These are phyloP conservation scores for Actinemys pallida DNA, from an alignment of 2,113 vertebrate genomes.

Conservation along the genomic window DNA sequence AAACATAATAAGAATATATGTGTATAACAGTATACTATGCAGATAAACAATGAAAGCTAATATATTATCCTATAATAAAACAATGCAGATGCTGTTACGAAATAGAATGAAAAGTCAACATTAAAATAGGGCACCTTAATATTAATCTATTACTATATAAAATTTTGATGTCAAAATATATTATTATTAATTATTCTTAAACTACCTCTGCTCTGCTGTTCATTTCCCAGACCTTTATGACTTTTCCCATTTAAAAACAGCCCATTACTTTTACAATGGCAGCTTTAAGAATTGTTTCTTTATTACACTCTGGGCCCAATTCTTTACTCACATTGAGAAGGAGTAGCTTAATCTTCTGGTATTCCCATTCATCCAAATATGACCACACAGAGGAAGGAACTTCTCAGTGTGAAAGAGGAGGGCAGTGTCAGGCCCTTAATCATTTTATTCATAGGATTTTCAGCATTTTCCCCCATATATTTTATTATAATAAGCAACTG, in stretches of 20 bases:
- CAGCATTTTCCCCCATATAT: background rate
- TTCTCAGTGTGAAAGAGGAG: background rate
- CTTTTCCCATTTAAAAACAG: background rate
- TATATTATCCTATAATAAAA: background rate
- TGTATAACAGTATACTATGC: background rate
- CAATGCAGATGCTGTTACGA: background rate
- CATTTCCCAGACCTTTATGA: background rate
- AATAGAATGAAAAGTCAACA: slow-evolving; percentile 1
- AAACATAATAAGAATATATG: background rate
- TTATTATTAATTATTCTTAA: slow-evolving; percentile 22
- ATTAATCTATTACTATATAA: background rate
- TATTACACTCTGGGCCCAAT: background rate
- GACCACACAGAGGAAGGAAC: background rate
- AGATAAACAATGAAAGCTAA: background rate
- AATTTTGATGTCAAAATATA: background rate
- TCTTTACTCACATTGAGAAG: background rate
- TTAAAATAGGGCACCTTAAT: background rate
- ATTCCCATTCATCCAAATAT: background rate
- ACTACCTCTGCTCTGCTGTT: background rate
- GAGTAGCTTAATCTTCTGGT: background rate
- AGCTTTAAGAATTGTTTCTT: background rate
- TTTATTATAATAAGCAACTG: background rate
- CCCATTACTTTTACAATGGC: background rate
- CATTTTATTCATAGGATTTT: background rate
- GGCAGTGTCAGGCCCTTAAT: background rate